phyloP scores from a whole-genome alignment of 2,113 vertebrate genomes.

The Argyrosomus japonicus region DNA sequence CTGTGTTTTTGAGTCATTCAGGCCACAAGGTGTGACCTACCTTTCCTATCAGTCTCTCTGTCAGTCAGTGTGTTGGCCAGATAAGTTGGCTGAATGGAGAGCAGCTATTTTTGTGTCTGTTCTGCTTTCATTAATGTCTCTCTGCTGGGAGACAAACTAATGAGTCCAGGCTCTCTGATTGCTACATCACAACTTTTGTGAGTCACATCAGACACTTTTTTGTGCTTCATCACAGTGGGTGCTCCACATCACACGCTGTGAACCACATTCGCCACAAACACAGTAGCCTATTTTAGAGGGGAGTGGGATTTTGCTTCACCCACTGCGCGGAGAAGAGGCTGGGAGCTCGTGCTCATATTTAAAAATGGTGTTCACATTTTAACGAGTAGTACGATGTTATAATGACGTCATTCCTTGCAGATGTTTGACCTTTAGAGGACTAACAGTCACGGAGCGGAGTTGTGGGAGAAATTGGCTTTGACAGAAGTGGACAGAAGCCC shows the following conservation, averaged over 20 bases:
- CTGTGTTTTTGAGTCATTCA: not conserved
- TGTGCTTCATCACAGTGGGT: constrained; percentile 63
- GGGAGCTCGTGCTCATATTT: not conserved
- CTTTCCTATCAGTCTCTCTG: constrained; percentile 4
- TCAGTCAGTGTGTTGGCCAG: constrained; percentile 18
- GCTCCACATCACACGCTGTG: constrained; percentile 42
- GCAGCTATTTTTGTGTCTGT: constrained; percentile 58
- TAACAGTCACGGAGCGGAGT: not conserved
- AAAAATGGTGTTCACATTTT: not conserved
- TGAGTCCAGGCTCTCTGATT: constrained; percentile 64
- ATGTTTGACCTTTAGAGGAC: not conserved
- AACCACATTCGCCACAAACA: constrained; percentile 43
- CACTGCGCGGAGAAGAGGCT: not conserved
- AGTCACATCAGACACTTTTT: constrained; percentile 57
- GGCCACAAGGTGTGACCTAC: constrained; percentile 30
- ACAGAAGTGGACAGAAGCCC: constrained; percentile 1
- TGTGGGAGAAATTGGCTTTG: not conserved
- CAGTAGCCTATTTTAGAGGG: constrained; percentile 12
- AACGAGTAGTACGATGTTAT: not conserved
- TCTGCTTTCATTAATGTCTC: constrained; percentile 62
- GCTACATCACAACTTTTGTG: constrained; percentile 70
- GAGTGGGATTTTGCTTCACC: constrained; percentile 9
- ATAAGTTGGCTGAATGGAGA: constrained; percentile 49
- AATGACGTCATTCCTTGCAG: not conserved
- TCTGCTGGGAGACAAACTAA: constrained; percentile 72